Base-by-base conservation (phyloP, 1,140 invertebrate species). In the Nymphalis io region DNA sequence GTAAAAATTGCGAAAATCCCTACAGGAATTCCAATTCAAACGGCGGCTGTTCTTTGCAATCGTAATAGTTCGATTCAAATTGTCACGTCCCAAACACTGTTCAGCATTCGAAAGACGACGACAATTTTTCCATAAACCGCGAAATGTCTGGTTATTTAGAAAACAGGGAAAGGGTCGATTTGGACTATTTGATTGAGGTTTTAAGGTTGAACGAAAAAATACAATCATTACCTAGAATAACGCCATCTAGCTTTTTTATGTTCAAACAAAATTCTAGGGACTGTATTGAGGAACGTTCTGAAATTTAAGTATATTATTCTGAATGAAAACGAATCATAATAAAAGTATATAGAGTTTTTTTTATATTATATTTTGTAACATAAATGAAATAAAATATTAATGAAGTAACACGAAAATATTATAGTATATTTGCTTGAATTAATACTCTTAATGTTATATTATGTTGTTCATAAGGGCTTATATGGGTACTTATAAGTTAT, bases 151-250 rank as follows among this genome's bases (percentile, higher is more conserved):
- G 81, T 80, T 80, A 85, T 85, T 79, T 75, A 70, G 71, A 67
- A 53, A 74, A 85, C 83, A 84, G 55, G 80, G 58, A 82, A 85
- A 79, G 80, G 83, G 83, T 61, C 66, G 83, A 80, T 39, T 46
- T 40, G 65, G 51, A 40, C 57, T 33, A 48, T 70, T 70, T 64
- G 61, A 70, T 53, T 46, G 39, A 51, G 42, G 61, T 51, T 33
- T 69, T 48, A 40, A 58, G 65, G 58, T 68, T 68, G 39, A 68
- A 13, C 58, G 58, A 16, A 57, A 62, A 53, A 68, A 55, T 60
- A 58, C 60, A 68, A 1, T 18, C 16, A 51, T 51, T 20, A 51
- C n/a, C 57, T 5, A 3, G 53, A 57, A 68, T 68, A 60, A 60
- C 53, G 51, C 40, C 23, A 33, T 68, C n/a, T 23, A 39, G 18